These are phyloP conservation scores for Platorchestia sp. DNA, from an alignment of 1,140 invertebrate genomes.

Conservation along the genomic window DNA sequence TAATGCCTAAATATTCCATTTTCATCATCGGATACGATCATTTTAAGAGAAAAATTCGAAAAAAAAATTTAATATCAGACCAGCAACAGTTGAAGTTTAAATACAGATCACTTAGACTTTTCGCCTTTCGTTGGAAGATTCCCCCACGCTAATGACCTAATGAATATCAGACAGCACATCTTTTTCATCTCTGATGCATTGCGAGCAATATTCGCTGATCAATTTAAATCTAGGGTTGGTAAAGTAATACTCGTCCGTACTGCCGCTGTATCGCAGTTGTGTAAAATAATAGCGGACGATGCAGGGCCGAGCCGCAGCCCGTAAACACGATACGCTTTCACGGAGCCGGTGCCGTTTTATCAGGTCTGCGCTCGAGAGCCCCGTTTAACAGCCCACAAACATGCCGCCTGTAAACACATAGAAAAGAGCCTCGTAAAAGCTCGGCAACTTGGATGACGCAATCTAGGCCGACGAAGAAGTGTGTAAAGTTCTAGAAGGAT, in stretches of 20 bases:
- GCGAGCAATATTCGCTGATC: neutral
- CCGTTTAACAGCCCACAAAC: conserved; percentile 15
- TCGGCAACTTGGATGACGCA: neutral
- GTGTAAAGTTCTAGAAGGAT: conserved; percentile 2
- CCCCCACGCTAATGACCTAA: neutral
- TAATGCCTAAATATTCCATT: too few relatives aligned
- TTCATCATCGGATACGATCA: too few relatives aligned
- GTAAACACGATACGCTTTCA: conserved; percentile 10
- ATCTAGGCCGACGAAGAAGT: neutral
- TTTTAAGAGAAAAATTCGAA: too few relatives aligned
- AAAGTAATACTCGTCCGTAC: neutral
- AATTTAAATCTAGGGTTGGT: neutral
- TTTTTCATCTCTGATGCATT: neutral
- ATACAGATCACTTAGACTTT: neutral
- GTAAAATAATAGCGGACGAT: conserved; percentile 1
- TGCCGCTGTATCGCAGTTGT: neutral
- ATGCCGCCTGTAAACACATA: conserved; percentile 38
- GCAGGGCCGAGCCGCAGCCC: neutral
- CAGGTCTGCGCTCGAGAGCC: conserved; percentile 3
- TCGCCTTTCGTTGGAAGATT: too few relatives aligned
- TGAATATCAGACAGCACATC: neutral
- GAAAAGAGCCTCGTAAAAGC: conserved; percentile 23
- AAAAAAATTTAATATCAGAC: too few relatives aligned
- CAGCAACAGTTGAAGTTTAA: too few relatives aligned
- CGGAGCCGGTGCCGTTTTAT: conserved; percentile 23